Percentiles rank a stretch among this genome's conserved stretches.
Conservation (phyloP, 2,888 invertebrate genomes). For the Plebejus melissa region DNA sequence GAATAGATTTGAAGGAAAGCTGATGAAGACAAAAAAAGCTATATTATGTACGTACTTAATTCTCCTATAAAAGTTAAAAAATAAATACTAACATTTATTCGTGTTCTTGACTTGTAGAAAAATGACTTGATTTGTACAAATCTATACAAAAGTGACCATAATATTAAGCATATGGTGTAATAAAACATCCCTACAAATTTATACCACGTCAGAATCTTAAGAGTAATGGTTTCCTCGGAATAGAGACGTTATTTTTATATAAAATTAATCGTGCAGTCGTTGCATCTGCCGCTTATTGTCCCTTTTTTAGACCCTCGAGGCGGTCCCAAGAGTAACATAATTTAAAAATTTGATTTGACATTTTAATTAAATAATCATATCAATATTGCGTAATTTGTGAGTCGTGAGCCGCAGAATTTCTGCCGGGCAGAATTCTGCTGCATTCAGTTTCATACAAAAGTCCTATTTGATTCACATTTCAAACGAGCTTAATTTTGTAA, state of each 20-base stretch:
- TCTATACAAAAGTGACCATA: constrained; percentile 38
- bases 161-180: constrained; percentile 51
- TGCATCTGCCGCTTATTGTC: constrained; percentile 69
- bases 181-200: constrained; percentile 67
- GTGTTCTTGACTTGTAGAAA: background rate
- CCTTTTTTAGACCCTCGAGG: constrained; percentile 45
- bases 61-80: no score
- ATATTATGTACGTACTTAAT: no score
- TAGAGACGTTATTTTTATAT: constrained; percentile 71
- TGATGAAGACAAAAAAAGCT: no score
- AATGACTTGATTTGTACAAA: constrained; percentile 34
- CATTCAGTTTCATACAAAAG: no score
- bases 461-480: no score
- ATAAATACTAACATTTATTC: background rate
- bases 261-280: constrained; percentile 71
- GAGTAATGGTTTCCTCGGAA: constrained; percentile 74
- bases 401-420: no score
- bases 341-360: background rate
- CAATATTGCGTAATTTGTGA: background rate
- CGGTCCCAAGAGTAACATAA: background rate
- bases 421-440: no score
- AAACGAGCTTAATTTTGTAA: no score
- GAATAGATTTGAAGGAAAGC: no score
- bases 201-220: constrained; percentile 72
- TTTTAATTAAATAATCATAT: background rate